Base-by-base conservation (phyloP, 2,113 vertebrate species). In the Narcine bancroftii region DNA sequence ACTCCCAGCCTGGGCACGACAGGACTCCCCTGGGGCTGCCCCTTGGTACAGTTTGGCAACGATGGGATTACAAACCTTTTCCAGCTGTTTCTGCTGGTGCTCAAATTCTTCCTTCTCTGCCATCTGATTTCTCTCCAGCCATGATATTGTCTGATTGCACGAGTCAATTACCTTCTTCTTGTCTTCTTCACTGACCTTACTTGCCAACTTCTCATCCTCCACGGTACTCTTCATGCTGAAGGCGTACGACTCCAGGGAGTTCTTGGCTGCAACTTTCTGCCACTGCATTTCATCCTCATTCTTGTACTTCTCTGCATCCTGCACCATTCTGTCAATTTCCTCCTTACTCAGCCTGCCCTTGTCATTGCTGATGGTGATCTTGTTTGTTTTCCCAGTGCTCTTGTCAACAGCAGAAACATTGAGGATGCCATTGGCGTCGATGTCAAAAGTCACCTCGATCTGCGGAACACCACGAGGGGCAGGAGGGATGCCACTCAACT, bases 361-460 rank as follows among this genome's bases (percentile, higher is more conserved):
- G 56, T 94, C 93, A 26, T 93, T 93, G 0, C 81, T 92, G 73
- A 94, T 92, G 33, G 92, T 93, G 45, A 94, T n/a, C 63, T 94
- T 60, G 71, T 53, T 63, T 39, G 91, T 65, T 36, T 92, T 81
- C 92, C 96, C 97, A 0, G 96, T 97, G 95, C 94, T 96, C 93
- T 95, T 97, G 92, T 97, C 96, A 0, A 93, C 96, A 69, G 96
- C 97, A 36, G 96, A 97, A 7, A 97, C 96, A 24, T 97, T 97
- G 94, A 97, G 95, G 93, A 97, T 72, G 76, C 42, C 92, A 92
- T 53, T 1, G 42, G 92, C 79, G 11, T 77, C 36, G 45, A 17
- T 45, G 71, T 87, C 65, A 42, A 93, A 13, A 3, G 17, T 83
- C 71, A 93, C 91, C 92, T 97, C 97, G 0, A 97, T 97, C 93